phyloP scores from a whole-genome alignment of 2,797 vertebrate species.

The Lepilemur ruficaudatus region DNA sequence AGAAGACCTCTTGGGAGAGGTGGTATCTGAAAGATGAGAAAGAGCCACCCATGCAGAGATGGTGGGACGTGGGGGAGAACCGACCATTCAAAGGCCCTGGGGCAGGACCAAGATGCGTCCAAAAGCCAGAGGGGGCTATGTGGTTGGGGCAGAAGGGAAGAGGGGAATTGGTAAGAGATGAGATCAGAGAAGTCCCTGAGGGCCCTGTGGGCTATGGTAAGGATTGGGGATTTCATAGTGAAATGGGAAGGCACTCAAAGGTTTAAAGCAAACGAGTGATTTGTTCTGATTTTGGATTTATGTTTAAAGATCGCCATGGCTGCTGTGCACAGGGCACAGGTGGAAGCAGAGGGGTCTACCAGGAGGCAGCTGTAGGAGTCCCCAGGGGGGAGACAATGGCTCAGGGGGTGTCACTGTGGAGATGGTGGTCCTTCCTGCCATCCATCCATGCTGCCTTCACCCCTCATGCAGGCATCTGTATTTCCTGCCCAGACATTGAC shows the following conservation, averaged over 20 bases:
- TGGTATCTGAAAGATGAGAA: not conserved
- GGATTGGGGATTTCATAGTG: not conserved
- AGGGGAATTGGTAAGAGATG: fast-evolving
- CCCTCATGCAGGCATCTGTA: not conserved
- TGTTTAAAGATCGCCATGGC: not conserved
- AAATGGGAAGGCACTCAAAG: not conserved
- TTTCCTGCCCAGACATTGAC: not conserved
- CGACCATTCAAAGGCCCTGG: not conserved
- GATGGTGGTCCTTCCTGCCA: not conserved
- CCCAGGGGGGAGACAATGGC: not conserved
- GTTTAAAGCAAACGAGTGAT: not conserved
- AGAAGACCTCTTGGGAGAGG: not conserved
- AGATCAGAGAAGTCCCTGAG: not conserved
- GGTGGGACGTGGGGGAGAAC: not conserved
- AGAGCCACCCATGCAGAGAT: not conserved
- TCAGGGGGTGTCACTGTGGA: not conserved
- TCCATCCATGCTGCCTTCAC: not conserved
- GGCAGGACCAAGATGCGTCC: not conserved
- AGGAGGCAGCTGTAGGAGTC: not conserved
- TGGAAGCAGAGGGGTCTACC: not conserved
- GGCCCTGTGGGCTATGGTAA: not conserved
- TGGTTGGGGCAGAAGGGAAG: not conserved
- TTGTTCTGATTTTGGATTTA: not conserved
- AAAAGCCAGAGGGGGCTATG: not conserved
- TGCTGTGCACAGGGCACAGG: not conserved